Evolutionary conservation across 37 sponge, comb jelly and placozoan genomes (phyloP), one percentile per base, ranked within the genome.

Genomic region (Theonella swinhoei): DNA sequence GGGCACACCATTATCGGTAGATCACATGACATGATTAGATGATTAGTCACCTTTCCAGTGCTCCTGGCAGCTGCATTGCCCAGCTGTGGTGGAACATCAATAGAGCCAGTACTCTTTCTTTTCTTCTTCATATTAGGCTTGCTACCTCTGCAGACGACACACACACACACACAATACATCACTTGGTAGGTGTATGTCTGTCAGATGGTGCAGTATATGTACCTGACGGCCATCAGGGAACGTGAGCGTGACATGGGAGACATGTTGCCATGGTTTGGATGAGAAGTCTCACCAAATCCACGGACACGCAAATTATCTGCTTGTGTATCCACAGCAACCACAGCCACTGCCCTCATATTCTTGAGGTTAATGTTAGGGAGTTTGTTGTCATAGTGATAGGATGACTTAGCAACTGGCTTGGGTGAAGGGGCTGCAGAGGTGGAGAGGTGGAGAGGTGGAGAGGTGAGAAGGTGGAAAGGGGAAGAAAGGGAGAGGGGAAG

Each of bases 281-380:
- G 60, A 23, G 36, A 19, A 47, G 26, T 72, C 8, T 58, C 9
- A 22, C 17, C 23, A 11, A 81, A 65, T 70, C 74, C 33, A 60
- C 62, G 78, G 7, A 88, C 74, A 2, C 64, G 70, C 5, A 88
- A 64, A 14, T n/a, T 35, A 29, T 91, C 88, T 32, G 66, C 67
- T 47, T 87, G 85, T 35, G 77, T 74, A 26, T 91, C 92, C 75
- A 91, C 92, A 26, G 88, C 60, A 41, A 91, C 85, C 80, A 91
- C 23, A 24, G 85, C 84, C 9, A 91, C 82, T 4, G 92, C 73
- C 25, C 75, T 70, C 70, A 85, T 82, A 42, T 80, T 67, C 20
- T 35, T 67, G n/a, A 85, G 78, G 1, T 23, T 65, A 65, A 65
- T 5, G 30, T 20, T 8, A 65, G 66, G 30, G 30, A 26, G 30